These are phyloP conservation scores for Cladorhizidae sp. DNA, from an alignment of 37 sponge, comb jelly and placozoan species.

Conservation along the genomic window DNA sequence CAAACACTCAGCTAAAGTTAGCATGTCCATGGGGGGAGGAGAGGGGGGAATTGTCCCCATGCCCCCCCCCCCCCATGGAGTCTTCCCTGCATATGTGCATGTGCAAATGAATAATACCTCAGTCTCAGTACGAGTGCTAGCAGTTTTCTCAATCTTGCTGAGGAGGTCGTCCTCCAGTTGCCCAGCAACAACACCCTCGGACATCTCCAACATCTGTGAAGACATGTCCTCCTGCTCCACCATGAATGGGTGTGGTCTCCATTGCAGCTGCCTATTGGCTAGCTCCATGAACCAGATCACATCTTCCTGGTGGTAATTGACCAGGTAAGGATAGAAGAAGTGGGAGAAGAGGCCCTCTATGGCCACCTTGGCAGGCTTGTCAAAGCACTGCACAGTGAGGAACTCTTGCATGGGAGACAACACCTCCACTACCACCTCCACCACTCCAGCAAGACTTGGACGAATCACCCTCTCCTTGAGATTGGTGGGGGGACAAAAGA, in stretches of 20 bases:
- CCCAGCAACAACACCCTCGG: neutral
- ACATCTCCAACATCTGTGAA: neutral
- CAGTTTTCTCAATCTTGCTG: constrained; percentile 16
- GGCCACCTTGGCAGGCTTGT: neutral
- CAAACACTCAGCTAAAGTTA: too few relatives aligned
- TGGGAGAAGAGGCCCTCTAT: constrained; percentile 51
- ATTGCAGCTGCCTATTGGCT: constrained; percentile 45
- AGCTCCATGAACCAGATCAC: constrained; percentile 54
- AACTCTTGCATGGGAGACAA: neutral
- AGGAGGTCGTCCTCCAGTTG: constrained; percentile 21
- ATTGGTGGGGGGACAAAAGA: too few relatives aligned
- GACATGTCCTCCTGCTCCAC: neutral
- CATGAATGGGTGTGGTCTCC: constrained; percentile 6
- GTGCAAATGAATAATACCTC: neutral
- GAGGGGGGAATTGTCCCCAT: too few relatives aligned
- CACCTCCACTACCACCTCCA: constrained; percentile 26
- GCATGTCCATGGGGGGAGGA: too few relatives aligned
- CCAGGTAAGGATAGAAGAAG: constrained; percentile 46
- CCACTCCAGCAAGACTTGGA: constrained; percentile 16
- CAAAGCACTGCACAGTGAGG: neutral
- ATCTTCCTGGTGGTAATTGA: constrained; percentile 26
- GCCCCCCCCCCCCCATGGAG: too few relatives aligned
- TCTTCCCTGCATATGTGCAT: neutral
- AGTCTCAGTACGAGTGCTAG: neutral
- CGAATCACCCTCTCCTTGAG: neutral